Base-by-base conservation (phyloP, 2,888 invertebrate genomes). In the Drosophila suboccidentalis region DNA sequence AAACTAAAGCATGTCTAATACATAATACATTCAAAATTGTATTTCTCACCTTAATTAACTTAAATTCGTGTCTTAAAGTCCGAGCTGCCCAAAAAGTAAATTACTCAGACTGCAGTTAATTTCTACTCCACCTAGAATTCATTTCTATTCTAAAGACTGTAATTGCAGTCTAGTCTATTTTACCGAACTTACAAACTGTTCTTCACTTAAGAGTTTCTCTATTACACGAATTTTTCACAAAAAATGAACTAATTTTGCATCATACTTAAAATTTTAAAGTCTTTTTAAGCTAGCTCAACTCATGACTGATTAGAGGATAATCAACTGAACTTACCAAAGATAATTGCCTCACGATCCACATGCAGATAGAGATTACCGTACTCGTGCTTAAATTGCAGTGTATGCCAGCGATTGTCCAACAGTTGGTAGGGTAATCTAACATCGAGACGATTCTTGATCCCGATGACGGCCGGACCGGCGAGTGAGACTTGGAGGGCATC, bases 321-420 rank as follows among this genome's bases (percentile, higher is more conserved):
- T 44, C 53, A 79, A 47, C 10, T 58, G n/a, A 15, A 60, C 88
- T 89, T 73, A 93, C 93, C 93, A 82, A 93, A 92, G 62, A 93
- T 82, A 76, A 91, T 91, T 46, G 91, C 85, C 76, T 91, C 91
- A 64, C 91, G 90, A 89, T 93, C 93, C 72, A 93, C 91, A 64
- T 92, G 91, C 80, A 93, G 82, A 85, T 91, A 91, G 47, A 93
- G 89, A 78, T 91, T 92, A 5, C 93, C 93, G 74, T 92, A 92
- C 81, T 93, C 92, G 80, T 92, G 92, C 71, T 93, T 90, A 67
- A 93, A 93, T 79, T 93, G 92, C 64, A 93, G 86, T 53, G 93
- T 93, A 93, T 97, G 96, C 97, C 97, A 97, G 88, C 94, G 94
- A 93, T 97, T 97, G 93, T 97, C 96, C 66, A 97, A 94, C 76